Conservation (phyloP, 2,888 invertebrate genomes). For the Cephus pulcher region DNA sequence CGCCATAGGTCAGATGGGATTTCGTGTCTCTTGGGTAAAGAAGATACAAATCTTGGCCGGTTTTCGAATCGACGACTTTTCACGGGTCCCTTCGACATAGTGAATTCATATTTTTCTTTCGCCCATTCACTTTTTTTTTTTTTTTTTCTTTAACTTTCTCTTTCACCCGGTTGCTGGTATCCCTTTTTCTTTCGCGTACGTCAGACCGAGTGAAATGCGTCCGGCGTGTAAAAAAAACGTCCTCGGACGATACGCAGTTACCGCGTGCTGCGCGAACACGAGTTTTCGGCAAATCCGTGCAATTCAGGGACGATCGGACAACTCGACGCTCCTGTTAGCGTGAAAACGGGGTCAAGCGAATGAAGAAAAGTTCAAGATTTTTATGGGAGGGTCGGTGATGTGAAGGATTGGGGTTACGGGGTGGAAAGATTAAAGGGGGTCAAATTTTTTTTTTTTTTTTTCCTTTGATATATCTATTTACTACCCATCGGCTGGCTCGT, state of each 20-base stretch:
- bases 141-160: neutral
- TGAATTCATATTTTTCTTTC: neutral
- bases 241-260: neutral
- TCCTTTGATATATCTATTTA: neutral
- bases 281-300: neutral
- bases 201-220: neutral
- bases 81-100: neutral
- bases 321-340: neutral
- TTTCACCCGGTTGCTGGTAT: neutral
- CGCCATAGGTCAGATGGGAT: neutral
- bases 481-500: neutral
- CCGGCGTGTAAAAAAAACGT: neutral
- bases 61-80: neutral
- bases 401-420: neutral
- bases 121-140: neutral
- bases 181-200: neutral
- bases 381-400: neutral
- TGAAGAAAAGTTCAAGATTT: neutral
- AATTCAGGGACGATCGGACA: neutral
- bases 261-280: neutral
- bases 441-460: neutral
- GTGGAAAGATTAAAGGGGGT: neutral
- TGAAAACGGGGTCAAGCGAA: neutral
- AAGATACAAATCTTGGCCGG: neutral
- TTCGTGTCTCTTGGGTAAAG: neutral